Percentiles rank a stretch among this genome's conserved stretches.
These are phyloP conservation scores for Argyra leucocephala DNA, from an alignment of 2,888 invertebrate species.

Conservation along the genomic window DNA sequence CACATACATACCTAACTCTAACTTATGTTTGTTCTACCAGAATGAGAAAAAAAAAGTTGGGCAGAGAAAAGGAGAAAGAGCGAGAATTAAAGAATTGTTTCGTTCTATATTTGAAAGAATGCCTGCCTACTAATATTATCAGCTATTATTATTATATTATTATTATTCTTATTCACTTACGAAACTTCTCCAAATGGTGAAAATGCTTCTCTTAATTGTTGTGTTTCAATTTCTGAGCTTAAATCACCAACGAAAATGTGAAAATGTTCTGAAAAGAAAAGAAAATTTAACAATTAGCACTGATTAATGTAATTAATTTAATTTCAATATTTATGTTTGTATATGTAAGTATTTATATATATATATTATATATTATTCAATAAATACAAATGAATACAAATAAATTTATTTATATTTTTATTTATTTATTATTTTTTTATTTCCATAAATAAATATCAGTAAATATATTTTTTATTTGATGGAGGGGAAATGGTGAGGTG, in stretches of 20 bases:
- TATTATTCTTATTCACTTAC: constrained; percentile 51
- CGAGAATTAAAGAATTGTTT: not conserved
- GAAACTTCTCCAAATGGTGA: constrained; percentile 98
- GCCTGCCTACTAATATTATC: not conserved
- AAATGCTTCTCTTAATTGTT: constrained; percentile 93
- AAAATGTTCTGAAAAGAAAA: constrained; percentile 78
- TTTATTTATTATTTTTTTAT: no score
- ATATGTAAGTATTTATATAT: no score
- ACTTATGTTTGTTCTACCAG: no score
- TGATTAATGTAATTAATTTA: not conserved
- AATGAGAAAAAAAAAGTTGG: no score
- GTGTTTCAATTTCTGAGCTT: constrained; percentile 98
- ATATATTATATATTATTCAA: no score
- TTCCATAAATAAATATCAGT: no score
- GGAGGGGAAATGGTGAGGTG: no score
- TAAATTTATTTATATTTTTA: no score
- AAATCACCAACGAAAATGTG: constrained; percentile 99
- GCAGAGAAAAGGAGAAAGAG: not conserved
- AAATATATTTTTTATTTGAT: no score
- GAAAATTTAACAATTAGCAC: not conserved
- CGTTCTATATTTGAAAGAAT: not conserved
- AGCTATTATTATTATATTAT: not conserved
- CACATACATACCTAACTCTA: no score
- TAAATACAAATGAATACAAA: no score
- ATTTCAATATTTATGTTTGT: not conserved